Percentiles rank a stretch among this genome's conserved stretches.
Evolutionary conservation across 2,113 vertebrate species (phyloP).

Genomic region (Recurvirostra avosetta): DNA sequence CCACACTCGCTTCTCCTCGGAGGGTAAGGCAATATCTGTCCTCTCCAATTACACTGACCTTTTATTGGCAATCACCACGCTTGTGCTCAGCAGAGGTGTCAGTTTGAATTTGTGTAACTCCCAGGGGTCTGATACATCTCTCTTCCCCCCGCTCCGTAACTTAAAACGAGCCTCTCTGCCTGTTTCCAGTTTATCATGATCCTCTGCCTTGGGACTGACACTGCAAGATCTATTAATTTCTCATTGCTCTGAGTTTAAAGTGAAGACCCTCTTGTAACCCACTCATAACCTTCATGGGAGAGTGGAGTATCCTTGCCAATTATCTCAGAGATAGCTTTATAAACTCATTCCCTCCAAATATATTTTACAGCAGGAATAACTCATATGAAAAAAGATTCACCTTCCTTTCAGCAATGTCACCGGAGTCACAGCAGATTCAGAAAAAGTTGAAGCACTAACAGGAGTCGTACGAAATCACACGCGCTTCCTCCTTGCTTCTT

Average conservation of each 20-base stretch:
- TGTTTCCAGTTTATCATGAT: constrained; percentile 41
- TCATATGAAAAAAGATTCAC: constrained; percentile 57
- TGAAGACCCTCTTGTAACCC: constrained; percentile 51
- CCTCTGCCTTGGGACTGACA: constrained; percentile 42
- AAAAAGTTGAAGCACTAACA: neutral
- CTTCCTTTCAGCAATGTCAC: constrained; percentile 71
- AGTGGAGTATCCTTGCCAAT: constrained; percentile 59
- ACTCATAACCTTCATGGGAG: constrained; percentile 64
- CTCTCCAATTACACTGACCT: neutral
- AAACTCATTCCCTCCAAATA: constrained; percentile 63
- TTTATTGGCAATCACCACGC: neutral
- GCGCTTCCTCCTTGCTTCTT: neutral
- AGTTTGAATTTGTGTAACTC: neutral
- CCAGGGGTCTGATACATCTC: neutral
- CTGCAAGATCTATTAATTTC: constrained; percentile 61
- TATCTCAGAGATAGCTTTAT: constrained; percentile 62
- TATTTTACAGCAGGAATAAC: constrained; percentile 49
- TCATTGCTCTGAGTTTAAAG: constrained; percentile 45
- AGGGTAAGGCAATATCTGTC: neutral
- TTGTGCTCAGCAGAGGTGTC: neutral
- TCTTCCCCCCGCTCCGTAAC: neutral
- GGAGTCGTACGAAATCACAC: neutral
- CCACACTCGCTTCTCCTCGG: fast-evolving
- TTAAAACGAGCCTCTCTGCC: neutral
- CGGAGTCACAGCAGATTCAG: constrained; percentile 20